Percentiles rank a stretch among this genome's conserved stretches.
Conservation (phyloP, 1,140 invertebrate species). For the Macrocentrus cingulum region DNA sequence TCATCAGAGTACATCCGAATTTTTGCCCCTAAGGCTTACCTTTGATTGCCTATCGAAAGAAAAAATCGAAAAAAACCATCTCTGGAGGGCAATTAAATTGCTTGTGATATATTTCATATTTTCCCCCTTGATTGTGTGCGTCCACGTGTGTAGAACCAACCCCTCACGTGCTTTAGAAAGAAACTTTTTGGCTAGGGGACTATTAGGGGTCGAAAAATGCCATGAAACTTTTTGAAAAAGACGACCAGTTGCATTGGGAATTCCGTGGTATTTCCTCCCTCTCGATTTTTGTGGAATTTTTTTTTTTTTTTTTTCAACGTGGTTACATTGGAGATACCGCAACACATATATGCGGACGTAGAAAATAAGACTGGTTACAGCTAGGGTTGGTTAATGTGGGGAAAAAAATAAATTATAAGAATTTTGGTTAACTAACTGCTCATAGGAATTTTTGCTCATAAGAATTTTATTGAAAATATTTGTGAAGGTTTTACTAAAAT, state of each 20-base stretch:
- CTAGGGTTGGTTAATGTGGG: no score
- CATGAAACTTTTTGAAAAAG: no score
- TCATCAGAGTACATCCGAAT: no score
- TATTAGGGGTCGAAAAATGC: background rate
- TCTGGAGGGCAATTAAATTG: slow-evolving; percentile 16
- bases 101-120: slow-evolving; percentile 16
- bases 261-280: slow-evolving; percentile 26
- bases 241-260: slow-evolving; percentile 27
- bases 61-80: slow-evolving; percentile 2
- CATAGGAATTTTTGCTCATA: no score
- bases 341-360: no score
- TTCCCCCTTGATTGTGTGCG: slow-evolving; percentile 1
- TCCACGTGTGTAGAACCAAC: slow-evolving; percentile 5
- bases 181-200: slow-evolving; percentile 25
- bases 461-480: no score
- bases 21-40: slow-evolving; percentile 11
- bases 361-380: no score
- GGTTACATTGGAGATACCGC: no score
- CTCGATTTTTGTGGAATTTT: slow-evolving; percentile 23
- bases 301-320: no score
- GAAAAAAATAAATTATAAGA: no score
- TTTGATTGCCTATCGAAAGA: background rate
- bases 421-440: background rate
- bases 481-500: no score
- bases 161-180: slow-evolving; percentile 20